Base-by-base conservation (phyloP, 2,888 invertebrate genomes). In the Invenusta paracnida region DNA sequence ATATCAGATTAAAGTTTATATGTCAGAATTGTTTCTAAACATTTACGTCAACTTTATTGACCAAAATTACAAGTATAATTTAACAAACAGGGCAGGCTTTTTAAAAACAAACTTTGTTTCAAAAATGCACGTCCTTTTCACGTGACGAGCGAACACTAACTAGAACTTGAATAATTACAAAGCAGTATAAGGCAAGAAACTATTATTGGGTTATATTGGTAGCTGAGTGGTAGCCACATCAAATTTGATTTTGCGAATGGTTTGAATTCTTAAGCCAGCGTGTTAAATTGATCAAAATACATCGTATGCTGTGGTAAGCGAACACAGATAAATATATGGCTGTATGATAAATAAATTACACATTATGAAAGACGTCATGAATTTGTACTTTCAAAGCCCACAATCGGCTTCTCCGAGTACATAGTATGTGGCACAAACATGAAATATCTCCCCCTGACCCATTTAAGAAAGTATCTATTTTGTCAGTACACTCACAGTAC, bases 401-500 rank as follows among this genome's bases (percentile, higher is more conserved):
- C n/a, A n/a, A n/a, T n/a, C n/a, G n/a, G n/a, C n/a, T n/a, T n/a
- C n/a, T n/a, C n/a, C n/a, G n/a, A n/a, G n/a, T n/a, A n/a, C n/a
- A n/a, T n/a, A n/a, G n/a, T n/a, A n/a, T n/a, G n/a, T n/a, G n/a
- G n/a, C n/a, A n/a, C n/a, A n/a, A n/a, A n/a, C n/a, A n/a, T n/a
- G n/a, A n/a, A n/a, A n/a, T n/a, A n/a, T n/a, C n/a, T n/a, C n/a
- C n/a, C n/a, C n/a, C n/a, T n/a, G n/a, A n/a, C n/a, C n/a, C n/a
- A n/a, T n/a, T n/a, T n/a, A n/a, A n/a, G n/a, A n/a, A n/a, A n/a
- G n/a, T n/a, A 48, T 17, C 48, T 17, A 48, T 17, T 48, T 48
- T 17, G 48, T 23, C 73, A 73, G 25, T 5, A 23, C 73, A 88
- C 90, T 88, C 87, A 91, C 91, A 5, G 90, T 89, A 87, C 91